Percentiles rank a stretch among this genome's conserved stretches.
These are phyloP conservation scores for Oligia fasciuncula DNA, from an alignment of 2,888 invertebrate genomes.

Conservation along the genomic window DNA sequence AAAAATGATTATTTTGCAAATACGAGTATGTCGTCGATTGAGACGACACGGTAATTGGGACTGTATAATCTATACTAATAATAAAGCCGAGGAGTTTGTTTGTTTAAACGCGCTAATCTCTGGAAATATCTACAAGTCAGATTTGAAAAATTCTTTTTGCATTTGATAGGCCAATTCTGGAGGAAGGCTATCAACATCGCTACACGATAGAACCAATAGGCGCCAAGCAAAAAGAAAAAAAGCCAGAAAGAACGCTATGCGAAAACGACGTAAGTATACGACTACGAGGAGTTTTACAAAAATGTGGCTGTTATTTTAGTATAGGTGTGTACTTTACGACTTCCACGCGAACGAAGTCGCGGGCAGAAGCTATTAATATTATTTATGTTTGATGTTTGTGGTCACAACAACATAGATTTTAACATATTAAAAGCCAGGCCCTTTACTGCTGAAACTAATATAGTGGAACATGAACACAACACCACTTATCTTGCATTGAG, in stretches of 20 bases:
- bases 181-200: background rate
- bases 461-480: background rate
- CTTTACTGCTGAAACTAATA: background rate
- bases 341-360: too few species aligned
- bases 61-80: background rate
- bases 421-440: constrained; percentile 1
- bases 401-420: background rate
- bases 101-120: background rate
- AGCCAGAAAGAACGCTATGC: too few species aligned
- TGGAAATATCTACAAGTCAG: background rate
- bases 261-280: too few species aligned
- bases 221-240: too few species aligned
- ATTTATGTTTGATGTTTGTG: background rate
- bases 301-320: too few species aligned
- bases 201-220: too few species aligned
- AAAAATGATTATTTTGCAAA: background rate
- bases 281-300: too few species aligned
- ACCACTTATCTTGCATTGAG: constrained; percentile 63
- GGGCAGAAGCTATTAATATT: background rate
- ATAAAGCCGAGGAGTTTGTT: background rate
- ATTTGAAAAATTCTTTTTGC: background rate
- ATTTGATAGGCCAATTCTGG: background rate
- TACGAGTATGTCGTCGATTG: background rate
- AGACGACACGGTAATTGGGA: background rate
- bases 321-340: too few species aligned